These are phyloP conservation scores for Plectrocnemia conspersa DNA, from an alignment of 1,140 invertebrate species.

Conservation along the genomic window DNA sequence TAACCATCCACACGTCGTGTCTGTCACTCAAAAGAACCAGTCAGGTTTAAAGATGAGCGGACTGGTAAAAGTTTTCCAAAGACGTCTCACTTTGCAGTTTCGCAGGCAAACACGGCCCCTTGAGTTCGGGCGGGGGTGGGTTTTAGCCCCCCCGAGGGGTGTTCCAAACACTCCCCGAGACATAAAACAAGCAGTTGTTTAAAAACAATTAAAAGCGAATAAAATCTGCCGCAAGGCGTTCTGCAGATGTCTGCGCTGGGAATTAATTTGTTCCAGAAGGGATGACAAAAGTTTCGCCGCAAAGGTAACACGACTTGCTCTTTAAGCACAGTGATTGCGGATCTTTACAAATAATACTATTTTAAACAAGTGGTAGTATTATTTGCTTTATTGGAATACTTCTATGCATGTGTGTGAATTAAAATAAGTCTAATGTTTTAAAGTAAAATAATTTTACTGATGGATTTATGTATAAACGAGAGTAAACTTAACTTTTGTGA, in stretches of 20 bases:
- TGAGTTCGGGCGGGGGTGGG: neutral
- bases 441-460: too few species aligned
- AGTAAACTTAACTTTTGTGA: too few species aligned
- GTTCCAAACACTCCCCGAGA: conserved; percentile 5
- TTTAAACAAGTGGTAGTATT: too few species aligned
- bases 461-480: too few species aligned
- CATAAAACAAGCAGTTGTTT: conserved; percentile 36
- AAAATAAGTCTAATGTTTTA: too few species aligned
- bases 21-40: neutral
- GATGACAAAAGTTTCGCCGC: conserved; percentile 32
- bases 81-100: conserved; percentile 21
- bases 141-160: neutral
- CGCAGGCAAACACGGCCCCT: conserved; percentile 1
- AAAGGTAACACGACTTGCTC: conserved; percentile 17
- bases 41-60: neutral
- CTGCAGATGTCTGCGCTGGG: conserved; percentile 32
- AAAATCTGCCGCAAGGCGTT: conserved; percentile 31
- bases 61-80: neutral
- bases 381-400: too few species aligned
- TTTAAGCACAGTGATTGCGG: conserved; percentile 3
- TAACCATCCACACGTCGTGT: neutral
- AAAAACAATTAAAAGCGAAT: conserved; percentile 36
- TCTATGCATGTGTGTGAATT: too few species aligned
- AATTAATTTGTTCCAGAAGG: conserved; percentile 34
- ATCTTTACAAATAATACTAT: too few species aligned